A percentile compares a stretch with the other conserved stretches of the same genome.
Evolutionary conservation across 2,797 vertebrate species (phyloP).

Genomic region (Enteromius treurensis): DNA sequence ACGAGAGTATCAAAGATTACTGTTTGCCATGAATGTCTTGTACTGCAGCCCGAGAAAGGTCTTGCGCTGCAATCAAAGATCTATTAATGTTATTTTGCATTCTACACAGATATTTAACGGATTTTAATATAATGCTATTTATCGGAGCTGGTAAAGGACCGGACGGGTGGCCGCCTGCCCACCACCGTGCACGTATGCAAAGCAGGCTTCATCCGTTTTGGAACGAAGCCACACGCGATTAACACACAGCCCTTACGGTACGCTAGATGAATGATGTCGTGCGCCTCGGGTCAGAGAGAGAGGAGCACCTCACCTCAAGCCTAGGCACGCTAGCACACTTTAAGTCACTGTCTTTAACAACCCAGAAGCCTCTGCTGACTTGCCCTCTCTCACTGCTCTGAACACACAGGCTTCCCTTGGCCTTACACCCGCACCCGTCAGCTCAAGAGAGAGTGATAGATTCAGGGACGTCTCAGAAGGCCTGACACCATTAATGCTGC

Average conservation of each 20-base stretch:
- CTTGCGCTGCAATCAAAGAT: slow-evolving; percentile 67
- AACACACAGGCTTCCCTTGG: slow-evolving; percentile 48
- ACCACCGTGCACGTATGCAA: slow-evolving; percentile 46
- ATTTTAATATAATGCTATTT: slow-evolving; percentile 64
- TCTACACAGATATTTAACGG: slow-evolving; percentile 59
- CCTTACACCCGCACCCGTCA: slow-evolving; percentile 38
- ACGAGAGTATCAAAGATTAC: slow-evolving; percentile 74
- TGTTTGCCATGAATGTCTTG: slow-evolving; percentile 73
- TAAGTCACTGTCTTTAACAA: slow-evolving; percentile 42
- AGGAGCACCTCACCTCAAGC: slow-evolving; percentile 58
- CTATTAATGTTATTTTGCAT: slow-evolving; percentile 61
- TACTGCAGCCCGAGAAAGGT: slow-evolving; percentile 62
- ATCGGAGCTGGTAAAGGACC: slow-evolving; percentile 47
- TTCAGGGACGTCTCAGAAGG: slow-evolving; percentile 60
- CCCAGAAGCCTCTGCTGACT: slow-evolving; percentile 53
- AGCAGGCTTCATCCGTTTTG: slow-evolving; percentile 49
- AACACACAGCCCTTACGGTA: slow-evolving; percentile 30
- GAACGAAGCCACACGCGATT: slow-evolving; percentile 44
- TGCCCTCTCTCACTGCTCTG: slow-evolving; percentile 58
- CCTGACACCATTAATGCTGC: slow-evolving; percentile 61
- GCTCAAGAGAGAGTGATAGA: slow-evolving; percentile 49
- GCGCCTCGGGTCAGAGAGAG: slow-evolving; percentile 51
- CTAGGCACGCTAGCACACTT: slow-evolving; percentile 67
- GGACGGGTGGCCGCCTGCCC: slow-evolving; percentile 20
- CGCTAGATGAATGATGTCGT: slow-evolving; percentile 31